These are phyloP conservation scores for Cylloceria caligata DNA, from an alignment of 2,888 invertebrate species.

Conservation along the genomic window DNA sequence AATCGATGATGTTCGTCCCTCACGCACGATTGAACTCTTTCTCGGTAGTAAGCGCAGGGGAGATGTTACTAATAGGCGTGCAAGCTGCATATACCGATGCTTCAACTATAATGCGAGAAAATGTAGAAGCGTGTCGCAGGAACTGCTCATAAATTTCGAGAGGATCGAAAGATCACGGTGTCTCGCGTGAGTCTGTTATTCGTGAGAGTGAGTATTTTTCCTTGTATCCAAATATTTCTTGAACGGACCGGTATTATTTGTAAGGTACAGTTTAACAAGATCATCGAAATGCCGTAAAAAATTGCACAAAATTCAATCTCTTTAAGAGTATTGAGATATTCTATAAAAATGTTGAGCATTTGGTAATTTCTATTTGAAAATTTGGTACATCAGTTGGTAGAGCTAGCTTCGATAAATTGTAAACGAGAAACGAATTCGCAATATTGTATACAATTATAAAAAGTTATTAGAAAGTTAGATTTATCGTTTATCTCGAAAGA, in stretches of 20 bases:
- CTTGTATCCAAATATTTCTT: conserved; percentile 8
- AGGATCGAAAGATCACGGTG: conserved; percentile 30
- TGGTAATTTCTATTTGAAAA: no score
- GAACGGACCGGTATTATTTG: neutral
- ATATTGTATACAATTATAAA: no score
- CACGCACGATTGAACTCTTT: conserved; percentile 71
- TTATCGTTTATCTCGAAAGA: no score
- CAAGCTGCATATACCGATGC: conserved; percentile 55
- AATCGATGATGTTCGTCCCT: conserved; percentile 67
- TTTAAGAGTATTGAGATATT: neutral
- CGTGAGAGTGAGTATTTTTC: conserved; percentile 30
- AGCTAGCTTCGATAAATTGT: no score
- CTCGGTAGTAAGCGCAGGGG: conserved; percentile 56
- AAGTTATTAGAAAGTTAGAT: no score
- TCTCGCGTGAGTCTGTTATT: conserved; percentile 43
- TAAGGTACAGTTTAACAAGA: conserved; percentile 32
- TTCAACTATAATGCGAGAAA: conserved; percentile 34
- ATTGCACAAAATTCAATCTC: neutral
- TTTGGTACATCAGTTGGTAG: no score
- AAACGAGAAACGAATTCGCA: no score
- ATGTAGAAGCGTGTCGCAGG: conserved; percentile 37
- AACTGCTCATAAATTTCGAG: conserved; percentile 57
- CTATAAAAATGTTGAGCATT: no score
- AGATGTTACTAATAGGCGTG: conserved; percentile 65
- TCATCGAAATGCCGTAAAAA: conserved; percentile 18